Conservation (phyloP, 2,113 vertebrate species). For the Eulacestoma nigropectus region DNA sequence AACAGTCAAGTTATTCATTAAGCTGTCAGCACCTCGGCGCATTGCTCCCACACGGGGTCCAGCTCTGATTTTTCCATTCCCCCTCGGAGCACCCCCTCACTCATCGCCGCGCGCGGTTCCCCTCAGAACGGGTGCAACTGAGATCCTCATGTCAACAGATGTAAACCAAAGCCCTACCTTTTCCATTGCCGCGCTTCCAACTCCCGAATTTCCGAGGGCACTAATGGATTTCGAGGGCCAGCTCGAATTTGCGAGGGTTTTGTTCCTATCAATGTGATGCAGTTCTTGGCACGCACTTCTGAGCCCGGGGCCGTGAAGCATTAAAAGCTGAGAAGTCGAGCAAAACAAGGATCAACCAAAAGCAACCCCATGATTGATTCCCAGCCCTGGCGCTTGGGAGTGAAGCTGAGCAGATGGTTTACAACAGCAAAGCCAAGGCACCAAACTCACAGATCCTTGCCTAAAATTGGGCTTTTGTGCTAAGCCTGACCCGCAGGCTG, state of each 20-base stretch:
- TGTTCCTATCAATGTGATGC: conserved; percentile 58
- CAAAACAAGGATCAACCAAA: conserved; percentile 49
- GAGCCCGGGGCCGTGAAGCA: conserved; percentile 17
- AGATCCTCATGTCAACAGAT: conserved; percentile 75
- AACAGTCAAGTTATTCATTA: conserved; percentile 84
- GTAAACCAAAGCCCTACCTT: conserved; percentile 71
- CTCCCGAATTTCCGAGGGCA: conserved; percentile 61
- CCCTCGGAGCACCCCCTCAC: conserved; percentile 71
- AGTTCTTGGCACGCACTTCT: conserved; percentile 72
- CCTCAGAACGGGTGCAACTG: conserved; percentile 72
- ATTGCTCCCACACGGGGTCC: conserved; percentile 70
- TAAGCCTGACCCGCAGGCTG: background rate
- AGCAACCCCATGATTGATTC: conserved; percentile 61
- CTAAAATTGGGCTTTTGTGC: background rate
- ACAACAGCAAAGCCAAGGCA: conserved; percentile 41
- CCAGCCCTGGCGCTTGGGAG: conserved; percentile 53
- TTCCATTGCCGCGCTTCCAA: conserved; percentile 40
- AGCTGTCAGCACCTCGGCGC: conserved; percentile 77
- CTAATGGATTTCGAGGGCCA: conserved; percentile 71
- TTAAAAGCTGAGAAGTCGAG: conserved; percentile 60
- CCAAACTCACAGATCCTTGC: background rate
- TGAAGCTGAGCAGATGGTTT: conserved; percentile 57
- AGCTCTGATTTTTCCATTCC: conserved; percentile 72
- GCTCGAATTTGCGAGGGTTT: conserved; percentile 43
- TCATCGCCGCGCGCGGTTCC: conserved; percentile 70